Conservation (phyloP, 2,888 invertebrate genomes). For the Liopterus haemorrhoidalis region DNA sequence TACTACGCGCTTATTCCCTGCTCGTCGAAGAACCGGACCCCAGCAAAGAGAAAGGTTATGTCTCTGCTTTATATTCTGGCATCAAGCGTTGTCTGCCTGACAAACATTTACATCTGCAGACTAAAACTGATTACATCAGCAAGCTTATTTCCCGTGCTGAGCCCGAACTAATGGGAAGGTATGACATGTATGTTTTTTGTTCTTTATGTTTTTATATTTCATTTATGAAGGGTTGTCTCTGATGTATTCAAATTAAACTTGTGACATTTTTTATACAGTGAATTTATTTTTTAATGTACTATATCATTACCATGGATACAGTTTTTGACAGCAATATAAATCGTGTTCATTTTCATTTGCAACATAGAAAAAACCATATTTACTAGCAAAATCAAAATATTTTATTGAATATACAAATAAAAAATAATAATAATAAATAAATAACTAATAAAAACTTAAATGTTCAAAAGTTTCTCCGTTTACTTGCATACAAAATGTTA, state of each 20-base stretch:
- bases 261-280: background rate
- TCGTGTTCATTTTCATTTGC: too few species aligned
- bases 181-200: constrained; percentile 29
- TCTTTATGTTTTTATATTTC: constrained; percentile 8
- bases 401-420: too few species aligned
- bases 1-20: constrained; percentile 75
- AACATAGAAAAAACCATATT: too few species aligned
- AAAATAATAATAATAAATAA: too few species aligned
- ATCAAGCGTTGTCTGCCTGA: constrained; percentile 80
- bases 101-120: constrained; percentile 81
- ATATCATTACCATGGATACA: too few species aligned
- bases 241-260: background rate
- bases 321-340: too few species aligned
- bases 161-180: constrained; percentile 83
- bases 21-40: constrained; percentile 79
- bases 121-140: constrained; percentile 83
- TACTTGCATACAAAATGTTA: too few species aligned
- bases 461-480: too few species aligned
- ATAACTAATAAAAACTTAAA: too few species aligned
- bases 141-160: constrained; percentile 84
- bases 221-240: constrained; percentile 1
- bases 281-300: background rate
- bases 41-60: constrained; percentile 83
- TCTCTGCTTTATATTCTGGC: constrained; percentile 77
- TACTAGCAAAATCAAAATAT: too few species aligned